Percentiles rank a stretch among this genome's conserved stretches.
Conservation (phyloP, 1,140 invertebrate genomes). For the Triops longicaudatus region DNA sequence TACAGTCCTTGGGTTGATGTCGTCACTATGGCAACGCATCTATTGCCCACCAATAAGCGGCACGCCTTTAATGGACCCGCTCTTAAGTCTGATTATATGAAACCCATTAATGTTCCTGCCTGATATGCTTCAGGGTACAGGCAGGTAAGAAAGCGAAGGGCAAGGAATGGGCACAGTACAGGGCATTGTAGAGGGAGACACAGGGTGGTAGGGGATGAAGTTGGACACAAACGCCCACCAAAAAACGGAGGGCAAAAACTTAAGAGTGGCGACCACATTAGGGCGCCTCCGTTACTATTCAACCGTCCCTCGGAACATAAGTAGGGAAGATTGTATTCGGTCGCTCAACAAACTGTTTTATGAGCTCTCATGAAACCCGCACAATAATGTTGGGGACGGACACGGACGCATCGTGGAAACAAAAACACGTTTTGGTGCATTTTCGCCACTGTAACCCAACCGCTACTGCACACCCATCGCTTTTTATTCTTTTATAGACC, state of each 20-base stretch:
- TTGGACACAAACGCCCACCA: no score
- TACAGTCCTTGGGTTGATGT: not conserved
- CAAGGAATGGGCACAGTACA: no score
- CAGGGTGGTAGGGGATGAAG: not conserved
- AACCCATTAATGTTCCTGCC: not conserved
- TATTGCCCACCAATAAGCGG: conserved; percentile 7
- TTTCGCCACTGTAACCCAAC: not conserved
- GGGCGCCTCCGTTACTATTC: not conserved
- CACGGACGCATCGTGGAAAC: not conserved
- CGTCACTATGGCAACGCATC: not conserved
- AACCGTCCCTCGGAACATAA: not conserved
- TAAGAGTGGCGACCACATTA: not conserved
- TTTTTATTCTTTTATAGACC: not conserved
- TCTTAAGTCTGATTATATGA: conserved; percentile 13
- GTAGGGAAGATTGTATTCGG: not conserved
- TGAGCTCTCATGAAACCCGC: conserved; percentile 1
- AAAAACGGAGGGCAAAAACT: not conserved
- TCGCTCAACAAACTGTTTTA: not conserved
- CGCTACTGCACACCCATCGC: not conserved
- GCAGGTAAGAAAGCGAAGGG: not conserved
- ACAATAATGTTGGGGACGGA: conserved; percentile 6
- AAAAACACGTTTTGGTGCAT: not conserved
- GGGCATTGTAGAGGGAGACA: not conserved
- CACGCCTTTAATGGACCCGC: not conserved
- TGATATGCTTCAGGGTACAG: not conserved